These are phyloP conservation scores for Drosophila austrosaltans DNA, from an alignment of 2,888 invertebrate genomes.

Conservation along the genomic window DNA sequence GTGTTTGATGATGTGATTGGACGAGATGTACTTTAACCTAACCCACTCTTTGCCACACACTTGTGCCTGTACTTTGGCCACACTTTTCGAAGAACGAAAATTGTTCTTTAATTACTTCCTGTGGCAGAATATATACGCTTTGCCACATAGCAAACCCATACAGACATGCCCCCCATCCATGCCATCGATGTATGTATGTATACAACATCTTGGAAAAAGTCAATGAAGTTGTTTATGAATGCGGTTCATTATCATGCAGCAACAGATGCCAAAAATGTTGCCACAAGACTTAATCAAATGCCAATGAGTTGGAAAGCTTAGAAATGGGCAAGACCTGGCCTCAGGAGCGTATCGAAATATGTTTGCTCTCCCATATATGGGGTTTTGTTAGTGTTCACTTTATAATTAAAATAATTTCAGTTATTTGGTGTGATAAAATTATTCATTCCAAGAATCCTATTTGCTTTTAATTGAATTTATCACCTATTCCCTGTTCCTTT, in stretches of 20 bases:
- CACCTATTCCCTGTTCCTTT: too few species aligned
- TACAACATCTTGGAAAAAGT: conserved; percentile 6
- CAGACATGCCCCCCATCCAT: conserved; percentile 8
- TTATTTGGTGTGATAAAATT: too few species aligned
- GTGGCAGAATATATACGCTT: conserved; percentile 23
- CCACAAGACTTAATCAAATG: conserved; percentile 64
- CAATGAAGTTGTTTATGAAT: conserved; percentile 51
- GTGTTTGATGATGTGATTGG: conserved; percentile 65
- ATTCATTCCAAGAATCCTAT: too few species aligned
- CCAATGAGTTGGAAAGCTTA: conserved; percentile 22
- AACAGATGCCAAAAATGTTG: conserved; percentile 62
- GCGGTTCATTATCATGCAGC: conserved; percentile 71
- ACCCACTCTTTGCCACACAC: conserved; percentile 22
- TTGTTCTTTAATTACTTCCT: conserved; percentile 74
- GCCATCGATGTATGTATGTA: background rate
- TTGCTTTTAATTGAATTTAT: too few species aligned
- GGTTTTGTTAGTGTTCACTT: too few species aligned
- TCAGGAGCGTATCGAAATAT: background rate
- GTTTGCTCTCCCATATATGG: background rate
- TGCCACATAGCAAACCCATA: too few species aligned
- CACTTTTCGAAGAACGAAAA: conserved; percentile 63
- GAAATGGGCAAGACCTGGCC: background rate
- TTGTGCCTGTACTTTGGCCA: conserved; percentile 35
- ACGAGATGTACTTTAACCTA: conserved; percentile 36
- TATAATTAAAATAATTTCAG: too few species aligned